Conservation (phyloP, 2,113 vertebrate genomes). For the Patagioenas fasciata region DNA sequence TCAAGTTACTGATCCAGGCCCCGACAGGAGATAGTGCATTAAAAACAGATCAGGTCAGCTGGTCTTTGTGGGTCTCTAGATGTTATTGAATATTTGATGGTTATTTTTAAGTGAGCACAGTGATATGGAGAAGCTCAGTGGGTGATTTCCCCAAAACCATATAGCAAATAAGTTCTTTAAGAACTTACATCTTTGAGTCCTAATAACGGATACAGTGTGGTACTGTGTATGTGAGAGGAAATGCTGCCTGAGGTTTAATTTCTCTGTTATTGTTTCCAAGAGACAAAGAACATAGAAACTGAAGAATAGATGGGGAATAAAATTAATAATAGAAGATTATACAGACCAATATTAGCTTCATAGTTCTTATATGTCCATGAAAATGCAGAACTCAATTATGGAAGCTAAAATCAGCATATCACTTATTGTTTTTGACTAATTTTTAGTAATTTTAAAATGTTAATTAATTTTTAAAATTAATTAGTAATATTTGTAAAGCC, state of each 20-base stretch:
- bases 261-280: neutral
- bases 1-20: neutral
- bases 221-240: neutral
- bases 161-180: neutral
- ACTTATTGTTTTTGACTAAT: neutral
- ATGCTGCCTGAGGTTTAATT: neutral
- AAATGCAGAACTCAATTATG: neutral
- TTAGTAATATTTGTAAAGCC: neutral
- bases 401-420: neutral
- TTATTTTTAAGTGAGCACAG: neutral
- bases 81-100: neutral
- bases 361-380: neutral
- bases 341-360: neutral
- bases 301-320: neutral
- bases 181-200: neutral
- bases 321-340: neutral
- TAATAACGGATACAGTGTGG: accelerated
- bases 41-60: neutral
- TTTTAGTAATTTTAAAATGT: neutral
- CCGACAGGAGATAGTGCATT: neutral
- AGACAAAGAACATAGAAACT: neutral
- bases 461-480: neutral
- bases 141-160: neutral
- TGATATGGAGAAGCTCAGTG: neutral
- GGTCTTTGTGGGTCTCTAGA: neutral